Percentiles rank a stretch among this genome's conserved stretches.
These are phyloP conservation scores for Helostoma temminkii DNA, from an alignment of 2,797 vertebrate species.

Conservation along the genomic window DNA sequence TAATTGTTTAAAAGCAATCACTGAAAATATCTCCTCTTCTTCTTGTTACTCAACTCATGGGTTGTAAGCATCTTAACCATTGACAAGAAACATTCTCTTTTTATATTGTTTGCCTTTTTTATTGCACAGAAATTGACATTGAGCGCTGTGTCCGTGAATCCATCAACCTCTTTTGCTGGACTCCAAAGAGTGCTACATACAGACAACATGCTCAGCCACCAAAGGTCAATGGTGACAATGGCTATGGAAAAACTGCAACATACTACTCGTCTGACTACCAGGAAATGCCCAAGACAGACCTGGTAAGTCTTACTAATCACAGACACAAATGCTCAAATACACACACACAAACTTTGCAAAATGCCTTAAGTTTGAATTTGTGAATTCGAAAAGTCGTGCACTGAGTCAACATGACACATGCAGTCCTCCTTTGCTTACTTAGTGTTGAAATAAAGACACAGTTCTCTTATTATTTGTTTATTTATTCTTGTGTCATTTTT, in stretches of 20 bases:
- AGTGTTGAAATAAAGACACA: not conserved
- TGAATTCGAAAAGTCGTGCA: not conserved
- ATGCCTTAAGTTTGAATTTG: not conserved
- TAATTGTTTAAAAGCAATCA: not conserved
- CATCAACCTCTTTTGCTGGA: slow-evolving; percentile 96
- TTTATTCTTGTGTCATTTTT: not conserved
- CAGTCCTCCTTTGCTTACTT: not conserved
- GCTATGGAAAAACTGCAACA: slow-evolving; percentile 76
- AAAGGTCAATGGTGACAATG: slow-evolving; percentile 79
- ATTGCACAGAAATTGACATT: slow-evolving; percentile 93
- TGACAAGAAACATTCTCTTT: not conserved
- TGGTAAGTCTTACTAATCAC: slow-evolving; percentile 82
- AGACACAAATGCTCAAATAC: slow-evolving; percentile 4
- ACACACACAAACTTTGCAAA: not conserved
- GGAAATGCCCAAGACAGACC: slow-evolving; percentile 89
- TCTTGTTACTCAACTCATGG: not conserved
- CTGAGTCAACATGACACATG: not conserved
- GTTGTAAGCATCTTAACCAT: not conserved
- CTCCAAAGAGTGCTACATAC: slow-evolving; percentile 94
- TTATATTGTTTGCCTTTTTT: not conserved
- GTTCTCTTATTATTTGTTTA: not conserved
- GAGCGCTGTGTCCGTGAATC: slow-evolving; percentile 98
- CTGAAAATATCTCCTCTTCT: not conserved
- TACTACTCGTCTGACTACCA: slow-evolving; percentile 90
- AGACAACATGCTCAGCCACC: slow-evolving; percentile 92